Evolutionary conservation across 2,888 invertebrate genomes (phyloP), one percentile per base, ranked within the genome.

Genomic region (Ctenicera cuprea): DNA sequence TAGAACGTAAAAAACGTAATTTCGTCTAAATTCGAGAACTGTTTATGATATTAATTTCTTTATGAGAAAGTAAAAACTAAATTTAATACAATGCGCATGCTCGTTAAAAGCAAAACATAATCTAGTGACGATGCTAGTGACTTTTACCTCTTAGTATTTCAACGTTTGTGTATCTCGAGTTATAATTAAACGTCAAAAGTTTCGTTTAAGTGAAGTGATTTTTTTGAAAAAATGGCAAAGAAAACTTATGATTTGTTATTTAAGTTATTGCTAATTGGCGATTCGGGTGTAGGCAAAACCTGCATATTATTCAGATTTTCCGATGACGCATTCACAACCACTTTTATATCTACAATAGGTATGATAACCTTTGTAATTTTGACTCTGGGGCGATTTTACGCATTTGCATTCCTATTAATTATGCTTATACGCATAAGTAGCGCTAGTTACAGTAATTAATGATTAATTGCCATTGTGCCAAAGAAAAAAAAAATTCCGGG

Each of bases 261-360:
- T 88, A 97, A 97, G 90, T 90, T 97, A 82, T 89, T 97, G 80
- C 90, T 97, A 81, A 97, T 97, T 87, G 97, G 97, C 79, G 97
- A 97, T 88, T 96, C 96, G 64, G 97, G 97, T 80, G 97, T 97
- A 80, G 97, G 97, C 82, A 97, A 97, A 88, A 97, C 97, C 67
- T 97, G 97, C 87, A 96, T 97, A 88, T 89, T 97, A 82, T 97
- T 97, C 87, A 92, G 97, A 86, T 97, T 97, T 89, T 96, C 96
- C 79, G 97, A 97, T 87, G 97, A 97, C 89, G 96, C 96, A 81
- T 97, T 97, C 87, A 97, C 96, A 81, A 95, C 96, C 71, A 97
- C 97, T 80, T 97, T 97, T 90, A 97, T 97, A 88, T 97, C 97
- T 78, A 97, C 97, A 80, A 97, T 97, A 90, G 97, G 97, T 97